These are phyloP conservation scores for Bubo scandiacus DNA, from an alignment of 2,113 vertebrate species.

Conservation along the genomic window DNA sequence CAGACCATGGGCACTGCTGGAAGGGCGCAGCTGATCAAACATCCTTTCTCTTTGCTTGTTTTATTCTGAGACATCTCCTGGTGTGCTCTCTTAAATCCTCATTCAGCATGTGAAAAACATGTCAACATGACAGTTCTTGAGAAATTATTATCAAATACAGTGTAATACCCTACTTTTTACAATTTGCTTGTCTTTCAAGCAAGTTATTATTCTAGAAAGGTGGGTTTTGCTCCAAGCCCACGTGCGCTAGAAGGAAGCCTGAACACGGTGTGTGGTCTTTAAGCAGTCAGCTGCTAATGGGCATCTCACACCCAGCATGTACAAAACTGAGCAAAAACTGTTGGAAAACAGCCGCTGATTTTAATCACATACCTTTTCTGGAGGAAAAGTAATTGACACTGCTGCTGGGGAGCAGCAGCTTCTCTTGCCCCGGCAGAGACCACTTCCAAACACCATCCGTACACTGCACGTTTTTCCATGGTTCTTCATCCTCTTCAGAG, in stretches of 20 bases:
- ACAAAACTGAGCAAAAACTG: not conserved
- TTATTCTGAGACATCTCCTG: not conserved
- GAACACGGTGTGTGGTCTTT: not conserved
- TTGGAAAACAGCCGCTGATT: not conserved
- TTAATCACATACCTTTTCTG: not conserved
- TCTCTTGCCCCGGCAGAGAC: not conserved
- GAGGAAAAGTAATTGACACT: not conserved
- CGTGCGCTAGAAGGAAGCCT: not conserved
- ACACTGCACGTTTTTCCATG: fast-evolving
- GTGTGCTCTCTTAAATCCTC: not conserved
- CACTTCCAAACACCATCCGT: not conserved
- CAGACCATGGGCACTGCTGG: not conserved
- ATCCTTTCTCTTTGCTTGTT: not conserved
- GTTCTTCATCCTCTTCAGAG: not conserved
- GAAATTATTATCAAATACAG: not conserved
- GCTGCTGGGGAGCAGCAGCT: not conserved
- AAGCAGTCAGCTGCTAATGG: not conserved
- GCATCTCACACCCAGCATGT: fast-evolving
- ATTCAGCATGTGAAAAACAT: not conserved
- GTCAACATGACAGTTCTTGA: not conserved
- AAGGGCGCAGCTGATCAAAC: not conserved
- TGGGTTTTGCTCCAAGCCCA: not conserved
- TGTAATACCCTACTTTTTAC: not conserved
- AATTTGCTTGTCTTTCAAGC: not conserved
- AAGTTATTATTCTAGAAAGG: not conserved